Percentiles rank a stretch among this genome's conserved stretches.
These are phyloP conservation scores for Zootoca vivipara DNA, from an alignment of 2,113 vertebrate genomes.

Conservation along the genomic window DNA sequence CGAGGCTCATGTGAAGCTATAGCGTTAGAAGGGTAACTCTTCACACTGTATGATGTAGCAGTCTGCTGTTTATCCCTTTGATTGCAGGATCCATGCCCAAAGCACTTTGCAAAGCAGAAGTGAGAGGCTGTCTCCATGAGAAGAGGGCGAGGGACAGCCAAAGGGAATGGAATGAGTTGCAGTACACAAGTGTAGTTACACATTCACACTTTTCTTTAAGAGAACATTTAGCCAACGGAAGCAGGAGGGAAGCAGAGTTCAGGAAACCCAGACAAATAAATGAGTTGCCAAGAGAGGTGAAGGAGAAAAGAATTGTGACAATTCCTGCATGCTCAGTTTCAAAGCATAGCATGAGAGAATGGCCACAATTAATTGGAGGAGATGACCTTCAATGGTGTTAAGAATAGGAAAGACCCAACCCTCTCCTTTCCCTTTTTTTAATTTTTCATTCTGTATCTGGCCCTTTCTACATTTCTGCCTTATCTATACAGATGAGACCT, in stretches of 20 bases:
- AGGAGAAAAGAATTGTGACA: not conserved
- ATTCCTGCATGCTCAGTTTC: not conserved
- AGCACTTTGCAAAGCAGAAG: slow-evolving; percentile 1
- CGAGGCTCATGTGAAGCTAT: not conserved
- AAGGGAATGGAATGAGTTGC: not conserved
- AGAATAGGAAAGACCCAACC: not conserved
- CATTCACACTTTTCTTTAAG: not conserved
- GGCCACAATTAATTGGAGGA: not conserved
- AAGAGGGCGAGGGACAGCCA: not conserved
- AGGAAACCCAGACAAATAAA: not conserved
- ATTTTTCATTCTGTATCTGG: not conserved
- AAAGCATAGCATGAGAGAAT: not conserved
- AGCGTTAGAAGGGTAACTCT: not conserved
- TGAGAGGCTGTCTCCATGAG: not conserved
- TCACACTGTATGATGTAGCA: not conserved
- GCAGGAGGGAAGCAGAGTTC: not conserved
- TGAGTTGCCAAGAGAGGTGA: not conserved
- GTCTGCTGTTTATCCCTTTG: slow-evolving; percentile 2
- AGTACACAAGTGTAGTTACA: not conserved
- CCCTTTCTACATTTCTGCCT: not conserved
- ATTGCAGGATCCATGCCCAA: not conserved
- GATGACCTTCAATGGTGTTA: not conserved
- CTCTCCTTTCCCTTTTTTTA: too few relatives aligned
- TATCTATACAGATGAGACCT: not conserved
- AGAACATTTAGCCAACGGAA: not conserved